Conservation (phyloP, 1,140 invertebrate genomes). For the Leptinotarsa defecta region DNA sequence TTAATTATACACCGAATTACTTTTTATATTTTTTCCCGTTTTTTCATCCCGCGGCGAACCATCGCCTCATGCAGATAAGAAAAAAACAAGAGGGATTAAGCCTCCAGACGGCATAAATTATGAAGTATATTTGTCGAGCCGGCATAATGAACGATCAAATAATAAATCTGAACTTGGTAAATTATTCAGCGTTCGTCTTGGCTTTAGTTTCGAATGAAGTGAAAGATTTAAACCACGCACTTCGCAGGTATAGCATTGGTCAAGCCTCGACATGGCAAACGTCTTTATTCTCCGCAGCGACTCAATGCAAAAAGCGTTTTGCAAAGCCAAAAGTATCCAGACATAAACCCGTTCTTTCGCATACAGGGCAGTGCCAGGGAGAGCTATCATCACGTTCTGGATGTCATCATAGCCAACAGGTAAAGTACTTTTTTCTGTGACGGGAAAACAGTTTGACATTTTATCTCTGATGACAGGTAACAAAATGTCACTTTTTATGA, state of each 20-base stretch:
- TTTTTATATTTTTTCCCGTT: too few relatives aligned
- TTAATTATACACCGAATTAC: too few relatives aligned
- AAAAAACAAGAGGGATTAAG: slow-evolving; percentile 12
- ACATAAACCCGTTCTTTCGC: slow-evolving; percentile 48
- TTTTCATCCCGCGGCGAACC: not conserved
- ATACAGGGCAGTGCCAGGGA: slow-evolving; percentile 22
- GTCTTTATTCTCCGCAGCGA: slow-evolving; percentile 48
- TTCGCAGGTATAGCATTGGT: slow-evolving; percentile 41
- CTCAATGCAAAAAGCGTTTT: slow-evolving; percentile 45
- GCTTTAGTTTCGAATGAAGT: slow-evolving; percentile 41
- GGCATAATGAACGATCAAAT: slow-evolving; percentile 21
- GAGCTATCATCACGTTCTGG: too few relatives aligned
- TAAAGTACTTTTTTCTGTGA: too few relatives aligned
- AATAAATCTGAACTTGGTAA: slow-evolving; percentile 30
- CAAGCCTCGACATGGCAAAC: slow-evolving; percentile 42
- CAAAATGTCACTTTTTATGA: too few relatives aligned
- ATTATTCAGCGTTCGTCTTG: slow-evolving; percentile 40
- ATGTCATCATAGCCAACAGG: too few relatives aligned
- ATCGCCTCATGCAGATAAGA: not conserved
- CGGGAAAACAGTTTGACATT: too few relatives aligned
- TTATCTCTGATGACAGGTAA: too few relatives aligned
- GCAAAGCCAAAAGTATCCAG: slow-evolving; percentile 47
- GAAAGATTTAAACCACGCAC: slow-evolving; percentile 45
- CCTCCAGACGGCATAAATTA: slow-evolving; percentile 16
- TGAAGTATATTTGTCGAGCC: slow-evolving; percentile 18